A percentile compares a stretch with the other conserved stretches of the same genome.
Evolutionary conservation across 2,113 vertebrate genomes (phyloP).

Genomic region (Pristiophorus japonicus): DNA sequence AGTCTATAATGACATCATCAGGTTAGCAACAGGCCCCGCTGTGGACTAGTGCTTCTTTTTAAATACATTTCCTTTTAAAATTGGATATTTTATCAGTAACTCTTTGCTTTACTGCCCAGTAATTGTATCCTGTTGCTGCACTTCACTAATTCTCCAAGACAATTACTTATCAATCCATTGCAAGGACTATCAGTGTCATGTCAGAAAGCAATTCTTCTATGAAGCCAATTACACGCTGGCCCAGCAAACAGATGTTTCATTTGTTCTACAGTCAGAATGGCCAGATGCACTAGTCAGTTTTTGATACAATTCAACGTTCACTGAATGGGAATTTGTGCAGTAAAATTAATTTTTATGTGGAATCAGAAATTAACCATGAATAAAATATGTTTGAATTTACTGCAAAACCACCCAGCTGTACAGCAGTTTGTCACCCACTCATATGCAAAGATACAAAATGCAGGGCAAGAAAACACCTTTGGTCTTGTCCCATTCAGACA

Average conservation of each 20-base stretch:
- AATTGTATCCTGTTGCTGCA: neutral
- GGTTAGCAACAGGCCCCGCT: neutral
- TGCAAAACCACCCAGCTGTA: neutral
- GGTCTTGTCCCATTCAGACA: neutral
- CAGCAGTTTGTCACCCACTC: neutral
- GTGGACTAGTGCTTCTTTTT: neutral
- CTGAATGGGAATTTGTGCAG: neutral
- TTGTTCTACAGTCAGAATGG: neutral
- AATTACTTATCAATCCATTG: constrained; percentile 16
- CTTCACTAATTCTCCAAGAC: constrained; percentile 27
- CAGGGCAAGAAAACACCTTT: neutral
- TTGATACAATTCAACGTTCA: neutral
- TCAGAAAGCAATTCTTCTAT: neutral
- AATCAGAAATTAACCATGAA: neutral
- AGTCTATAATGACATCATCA: neutral
- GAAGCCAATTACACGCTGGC: constrained; percentile 23
- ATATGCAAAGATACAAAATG: neutral
- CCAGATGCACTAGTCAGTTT: neutral
- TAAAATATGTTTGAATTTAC: neutral
- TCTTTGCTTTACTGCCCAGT: constrained; percentile 7
- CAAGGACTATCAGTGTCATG: neutral
- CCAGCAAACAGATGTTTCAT: constrained; percentile 10
- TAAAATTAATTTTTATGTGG: neutral
- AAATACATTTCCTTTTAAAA: neutral
- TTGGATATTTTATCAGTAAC: neutral